Conservation (phyloP, 2,113 vertebrate genomes). For the Prietella phreatophila region DNA sequence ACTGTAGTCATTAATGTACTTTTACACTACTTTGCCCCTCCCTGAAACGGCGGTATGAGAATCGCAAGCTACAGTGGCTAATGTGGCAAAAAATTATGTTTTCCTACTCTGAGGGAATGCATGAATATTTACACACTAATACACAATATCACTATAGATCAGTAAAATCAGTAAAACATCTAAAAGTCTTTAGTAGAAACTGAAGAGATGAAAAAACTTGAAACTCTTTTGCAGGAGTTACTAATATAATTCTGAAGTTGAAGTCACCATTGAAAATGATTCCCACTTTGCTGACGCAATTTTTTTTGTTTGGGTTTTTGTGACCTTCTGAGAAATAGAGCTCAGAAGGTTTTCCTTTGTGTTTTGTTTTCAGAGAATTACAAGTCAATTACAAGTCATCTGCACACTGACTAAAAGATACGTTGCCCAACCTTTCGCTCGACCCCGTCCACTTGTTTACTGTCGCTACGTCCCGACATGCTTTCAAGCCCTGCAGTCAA, state of each 20-base stretch:
- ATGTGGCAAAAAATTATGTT: background rate
- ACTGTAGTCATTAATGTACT: too few relatives aligned
- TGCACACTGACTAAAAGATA: background rate
- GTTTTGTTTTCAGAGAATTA: background rate
- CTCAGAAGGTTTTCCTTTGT: background rate
- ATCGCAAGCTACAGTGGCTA: background rate
- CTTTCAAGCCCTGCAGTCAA: background rate
- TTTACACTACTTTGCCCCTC: too few relatives aligned
- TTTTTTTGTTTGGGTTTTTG: background rate
- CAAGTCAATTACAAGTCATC: constrained; percentile 4
- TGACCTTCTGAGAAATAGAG: background rate
- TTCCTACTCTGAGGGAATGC: background rate
- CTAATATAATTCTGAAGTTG: background rate
- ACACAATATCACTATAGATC: background rate
- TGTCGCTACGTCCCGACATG: background rate
- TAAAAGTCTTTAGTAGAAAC: background rate
- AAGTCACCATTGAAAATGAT: background rate
- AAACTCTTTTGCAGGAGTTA: background rate
- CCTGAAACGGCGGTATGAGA: background rate
- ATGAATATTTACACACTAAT: background rate
- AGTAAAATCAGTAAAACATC: background rate
- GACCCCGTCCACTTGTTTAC: background rate
- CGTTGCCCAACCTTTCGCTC: background rate
- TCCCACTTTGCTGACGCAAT: background rate
- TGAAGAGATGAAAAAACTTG: background rate